Conservation (phyloP, 2,113 vertebrate species). For the Haemorhous mexicanus region DNA sequence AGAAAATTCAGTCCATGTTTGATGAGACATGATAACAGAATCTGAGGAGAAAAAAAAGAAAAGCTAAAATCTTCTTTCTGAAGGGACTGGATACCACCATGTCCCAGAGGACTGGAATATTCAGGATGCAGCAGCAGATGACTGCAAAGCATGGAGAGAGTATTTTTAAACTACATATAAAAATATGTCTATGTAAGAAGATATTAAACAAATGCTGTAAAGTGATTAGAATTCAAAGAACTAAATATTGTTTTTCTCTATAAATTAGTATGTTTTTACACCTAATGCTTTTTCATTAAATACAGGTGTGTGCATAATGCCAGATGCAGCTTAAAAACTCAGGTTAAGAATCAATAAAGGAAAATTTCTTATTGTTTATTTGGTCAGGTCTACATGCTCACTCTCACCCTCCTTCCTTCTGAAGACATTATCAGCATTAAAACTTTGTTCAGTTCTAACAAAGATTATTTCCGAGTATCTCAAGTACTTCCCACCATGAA, state of each 20-base stretch:
- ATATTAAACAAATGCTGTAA: neutral
- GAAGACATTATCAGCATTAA: neutral
- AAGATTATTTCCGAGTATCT: neutral
- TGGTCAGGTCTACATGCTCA: neutral
- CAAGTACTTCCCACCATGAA: neutral
- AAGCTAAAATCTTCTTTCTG: neutral
- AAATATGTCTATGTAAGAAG: neutral
- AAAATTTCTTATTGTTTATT: neutral
- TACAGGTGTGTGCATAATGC: neutral
- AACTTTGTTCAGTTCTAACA: neutral
- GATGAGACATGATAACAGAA: neutral
- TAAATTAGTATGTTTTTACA: neutral
- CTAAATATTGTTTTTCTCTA: neutral
- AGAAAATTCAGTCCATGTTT: constrained; percentile 10
- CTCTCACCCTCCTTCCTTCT: neutral
- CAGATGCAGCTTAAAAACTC: neutral
- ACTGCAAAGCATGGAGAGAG: neutral
- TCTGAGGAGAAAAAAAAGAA: neutral
- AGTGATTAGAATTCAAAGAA: neutral
- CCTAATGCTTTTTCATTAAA: neutral
- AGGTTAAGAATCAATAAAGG: neutral
- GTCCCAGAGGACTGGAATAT: neutral
- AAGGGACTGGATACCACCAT: neutral
- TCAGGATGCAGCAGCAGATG: neutral
- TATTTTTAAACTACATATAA: neutral